Percentiles rank a stretch among this genome's conserved stretches.
These are phyloP conservation scores for Agrotis puta DNA, from an alignment of 2,888 invertebrate species.

Conservation along the genomic window DNA sequence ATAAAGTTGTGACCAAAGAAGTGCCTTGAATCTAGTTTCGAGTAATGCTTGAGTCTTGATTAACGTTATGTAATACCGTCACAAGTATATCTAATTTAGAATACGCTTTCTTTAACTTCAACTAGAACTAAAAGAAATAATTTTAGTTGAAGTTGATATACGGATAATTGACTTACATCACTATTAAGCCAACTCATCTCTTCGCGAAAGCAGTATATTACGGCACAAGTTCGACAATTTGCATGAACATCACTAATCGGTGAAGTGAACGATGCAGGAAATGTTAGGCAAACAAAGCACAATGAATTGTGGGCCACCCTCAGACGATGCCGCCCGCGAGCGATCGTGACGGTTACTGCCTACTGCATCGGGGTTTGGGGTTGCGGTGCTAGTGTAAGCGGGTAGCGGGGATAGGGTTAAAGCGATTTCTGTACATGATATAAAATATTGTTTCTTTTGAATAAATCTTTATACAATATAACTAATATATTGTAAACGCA, in stretches of 20 bases:
- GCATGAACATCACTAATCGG: constrained; percentile 69
- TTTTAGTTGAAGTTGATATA: no score
- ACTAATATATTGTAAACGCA: no score
- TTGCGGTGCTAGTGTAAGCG: constrained; percentile 50
- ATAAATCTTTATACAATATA: not conserved
- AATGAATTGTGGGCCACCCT: constrained; percentile 87
- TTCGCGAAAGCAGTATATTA: constrained; percentile 30
- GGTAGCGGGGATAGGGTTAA: constrained; percentile 18
- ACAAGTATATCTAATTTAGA: no score
- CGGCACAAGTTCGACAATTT: constrained; percentile 56
- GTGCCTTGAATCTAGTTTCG: no score
- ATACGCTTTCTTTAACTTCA: no score
- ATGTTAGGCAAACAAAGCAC: constrained; percentile 84
- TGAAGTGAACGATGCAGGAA: constrained; percentile 79
- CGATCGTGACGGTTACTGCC: constrained; percentile 84
- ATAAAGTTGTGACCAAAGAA: no score
- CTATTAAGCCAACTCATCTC: constrained; percentile 3
- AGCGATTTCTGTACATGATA: not conserved
- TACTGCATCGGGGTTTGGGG: constrained; percentile 71
- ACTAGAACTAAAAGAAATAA: no score
- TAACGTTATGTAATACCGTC: no score
- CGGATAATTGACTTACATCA: not conserved
- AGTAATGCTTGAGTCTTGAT: no score
- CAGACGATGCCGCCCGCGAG: constrained; percentile 81
- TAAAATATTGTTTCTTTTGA: not conserved